Evolutionary conservation across 2,113 vertebrate genomes (phyloP).

Genomic region (Phodopus roborovskii): DNA sequence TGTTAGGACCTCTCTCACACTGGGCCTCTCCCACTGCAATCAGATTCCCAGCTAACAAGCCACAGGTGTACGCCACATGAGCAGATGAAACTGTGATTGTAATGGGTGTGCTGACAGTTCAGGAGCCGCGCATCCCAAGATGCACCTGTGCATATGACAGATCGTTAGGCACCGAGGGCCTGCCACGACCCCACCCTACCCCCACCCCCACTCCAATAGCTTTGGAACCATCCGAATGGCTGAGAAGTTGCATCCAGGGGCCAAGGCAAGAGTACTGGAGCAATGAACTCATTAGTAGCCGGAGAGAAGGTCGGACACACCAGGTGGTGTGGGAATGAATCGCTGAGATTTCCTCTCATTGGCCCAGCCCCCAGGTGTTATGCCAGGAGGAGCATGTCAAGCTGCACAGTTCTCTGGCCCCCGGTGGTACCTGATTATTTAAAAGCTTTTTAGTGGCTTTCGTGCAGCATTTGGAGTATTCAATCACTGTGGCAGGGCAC

Average conservation of each 20-base stretch:
- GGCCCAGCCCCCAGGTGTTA: not conserved
- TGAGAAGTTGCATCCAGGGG: conserved; percentile 68
- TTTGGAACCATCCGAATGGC: conserved; percentile 50
- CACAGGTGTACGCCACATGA: conserved; percentile 88
- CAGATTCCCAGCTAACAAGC: conserved; percentile 87
- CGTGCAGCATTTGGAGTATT: conserved; percentile 52
- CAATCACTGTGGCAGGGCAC: conserved; percentile 48
- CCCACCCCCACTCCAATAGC: conserved; percentile 13
- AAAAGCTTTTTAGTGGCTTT: conserved; percentile 79
- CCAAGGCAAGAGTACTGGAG: conserved; percentile 55
- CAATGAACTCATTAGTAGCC: conserved; percentile 30
- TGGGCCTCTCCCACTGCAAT: conserved; percentile 84
- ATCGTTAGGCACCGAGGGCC: conserved; percentile 61
- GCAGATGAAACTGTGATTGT: conserved; percentile 88
- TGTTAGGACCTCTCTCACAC: conserved; percentile 69
- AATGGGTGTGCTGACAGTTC: conserved; percentile 89
- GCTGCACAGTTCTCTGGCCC: conserved; percentile 41
- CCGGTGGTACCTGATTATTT: conserved; percentile 74
- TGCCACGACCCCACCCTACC: not conserved
- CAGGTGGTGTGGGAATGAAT: not conserved
- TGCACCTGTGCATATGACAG: conserved; percentile 85
- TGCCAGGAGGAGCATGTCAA: not conserved
- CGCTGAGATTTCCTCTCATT: conserved; percentile 15
- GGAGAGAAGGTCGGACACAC: not conserved
- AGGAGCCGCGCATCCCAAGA: conserved; percentile 85